Conservation (phyloP, 2,888 invertebrate species). For the Acholoe squamosa region DNA sequence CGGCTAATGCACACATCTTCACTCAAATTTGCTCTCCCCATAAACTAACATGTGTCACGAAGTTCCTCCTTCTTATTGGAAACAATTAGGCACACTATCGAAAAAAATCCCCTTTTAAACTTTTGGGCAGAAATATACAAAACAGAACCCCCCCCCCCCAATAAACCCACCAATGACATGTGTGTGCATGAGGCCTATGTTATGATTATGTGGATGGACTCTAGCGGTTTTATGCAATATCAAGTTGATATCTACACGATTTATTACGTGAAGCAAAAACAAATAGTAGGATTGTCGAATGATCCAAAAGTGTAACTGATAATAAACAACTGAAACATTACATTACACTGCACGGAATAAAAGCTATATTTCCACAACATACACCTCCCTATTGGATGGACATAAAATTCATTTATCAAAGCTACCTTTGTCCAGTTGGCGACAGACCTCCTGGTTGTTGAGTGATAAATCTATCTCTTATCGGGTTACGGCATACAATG, state of each 20-base stretch:
- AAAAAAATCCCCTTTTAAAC: too few relatives aligned
- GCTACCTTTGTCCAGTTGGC: background rate
- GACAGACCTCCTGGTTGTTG: conserved; percentile 9
- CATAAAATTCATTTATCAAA: background rate
- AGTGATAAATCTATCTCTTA: background rate
- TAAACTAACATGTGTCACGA: conserved; percentile 12
- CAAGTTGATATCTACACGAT: too few relatives aligned
- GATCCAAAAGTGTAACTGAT: too few relatives aligned
- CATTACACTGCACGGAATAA: background rate
- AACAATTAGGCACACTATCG: too few relatives aligned
- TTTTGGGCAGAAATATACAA: too few relatives aligned
- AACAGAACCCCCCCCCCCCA: too few relatives aligned
- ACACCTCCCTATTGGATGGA: background rate
- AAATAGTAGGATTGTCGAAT: too few relatives aligned
- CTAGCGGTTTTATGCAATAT: too few relatives aligned
- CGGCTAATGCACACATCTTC: conserved; percentile 3
- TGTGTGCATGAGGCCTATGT: too few relatives aligned
- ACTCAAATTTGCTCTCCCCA: background rate
- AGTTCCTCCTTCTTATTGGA: background rate
- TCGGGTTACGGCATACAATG: conserved; percentile 19
- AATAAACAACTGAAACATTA: background rate
- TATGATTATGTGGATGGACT: too few relatives aligned
- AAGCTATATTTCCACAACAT: background rate
- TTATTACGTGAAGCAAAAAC: too few relatives aligned
- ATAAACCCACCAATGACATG: too few relatives aligned